A percentile compares a stretch with the other conserved stretches of the same genome.
These are phyloP conservation scores for Psammodynastes pulverulentus DNA, from an alignment of 2,113 vertebrate species.

Conservation along the genomic window DNA sequence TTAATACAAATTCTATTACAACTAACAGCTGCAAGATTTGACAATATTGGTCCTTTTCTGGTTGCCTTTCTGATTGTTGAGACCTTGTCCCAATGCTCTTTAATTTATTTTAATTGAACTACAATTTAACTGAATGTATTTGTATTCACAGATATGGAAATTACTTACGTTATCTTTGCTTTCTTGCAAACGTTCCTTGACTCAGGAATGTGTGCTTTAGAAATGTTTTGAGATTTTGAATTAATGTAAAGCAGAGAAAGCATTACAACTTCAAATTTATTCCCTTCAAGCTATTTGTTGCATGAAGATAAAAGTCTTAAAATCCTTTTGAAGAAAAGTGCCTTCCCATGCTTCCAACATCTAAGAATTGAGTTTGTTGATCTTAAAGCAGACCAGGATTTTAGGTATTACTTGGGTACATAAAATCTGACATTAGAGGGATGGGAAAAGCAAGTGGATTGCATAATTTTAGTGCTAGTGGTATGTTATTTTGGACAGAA, in stretches of 20 bases:
- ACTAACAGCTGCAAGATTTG: neutral
- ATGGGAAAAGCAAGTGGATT: neutral
- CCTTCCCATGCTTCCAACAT: neutral
- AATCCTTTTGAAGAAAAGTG: slow-evolving; percentile 7
- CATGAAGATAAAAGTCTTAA: neutral
- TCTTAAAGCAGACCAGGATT: neutral
- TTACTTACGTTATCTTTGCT: neutral
- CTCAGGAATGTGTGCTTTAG: neutral
- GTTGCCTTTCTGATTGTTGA: neutral
- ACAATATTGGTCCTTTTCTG: neutral
- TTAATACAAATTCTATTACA: neutral
- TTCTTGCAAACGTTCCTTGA: neutral
- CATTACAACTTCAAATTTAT: neutral
- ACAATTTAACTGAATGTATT: neutral
- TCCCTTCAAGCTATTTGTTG: neutral
- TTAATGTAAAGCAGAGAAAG: neutral
- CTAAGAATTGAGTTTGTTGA: neutral
- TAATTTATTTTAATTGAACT: neutral
- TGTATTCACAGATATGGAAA: neutral
- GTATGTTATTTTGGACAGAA: neutral
- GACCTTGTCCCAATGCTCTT: neutral
- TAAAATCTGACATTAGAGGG: neutral
- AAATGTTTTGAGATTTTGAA: slow-evolving; percentile 8
- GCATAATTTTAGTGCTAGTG: neutral
- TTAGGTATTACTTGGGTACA: neutral